Percentiles rank a stretch among this genome's conserved stretches.
These are phyloP conservation scores for Macrosiphum euphorbiae DNA, from an alignment of 2,888 invertebrate genomes.

Conservation along the genomic window DNA sequence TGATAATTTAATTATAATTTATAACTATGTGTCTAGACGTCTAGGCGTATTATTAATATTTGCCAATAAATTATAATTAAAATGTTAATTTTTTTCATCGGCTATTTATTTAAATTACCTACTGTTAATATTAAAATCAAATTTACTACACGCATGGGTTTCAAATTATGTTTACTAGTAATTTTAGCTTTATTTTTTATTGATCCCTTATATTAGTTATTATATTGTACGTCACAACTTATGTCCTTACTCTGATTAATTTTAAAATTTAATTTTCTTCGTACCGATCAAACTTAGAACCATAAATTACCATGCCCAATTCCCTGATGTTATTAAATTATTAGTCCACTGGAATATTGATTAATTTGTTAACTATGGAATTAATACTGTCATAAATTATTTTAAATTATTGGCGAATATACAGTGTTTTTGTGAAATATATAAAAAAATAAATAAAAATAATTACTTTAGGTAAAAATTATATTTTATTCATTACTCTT, in stretches of 20 bases:
- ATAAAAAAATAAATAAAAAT: not conserved
- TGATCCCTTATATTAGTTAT: not conserved
- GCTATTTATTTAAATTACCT: not conserved
- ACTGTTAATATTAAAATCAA: not conserved
- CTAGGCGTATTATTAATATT: not conserved
- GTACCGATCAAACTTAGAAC: not conserved
- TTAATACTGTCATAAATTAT: slow-evolving; percentile 2
- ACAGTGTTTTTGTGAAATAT: not conserved
- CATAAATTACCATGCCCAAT: slow-evolving; percentile 15
- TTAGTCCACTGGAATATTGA: not conserved
- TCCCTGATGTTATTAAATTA: not conserved
- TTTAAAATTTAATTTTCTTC: slow-evolving; percentile 31
- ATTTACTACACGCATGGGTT: not conserved
- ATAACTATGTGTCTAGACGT: no score
- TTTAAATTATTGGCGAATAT: not conserved
- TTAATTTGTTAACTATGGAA: not conserved
- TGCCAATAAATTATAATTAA: not conserved
- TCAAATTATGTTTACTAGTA: not conserved
- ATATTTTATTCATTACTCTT: not conserved
- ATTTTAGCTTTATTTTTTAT: not conserved
- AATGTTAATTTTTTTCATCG: not conserved
- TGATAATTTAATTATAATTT: no score
- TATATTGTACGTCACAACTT: not conserved
- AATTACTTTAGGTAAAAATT: not conserved
- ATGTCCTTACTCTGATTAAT: not conserved